These are phyloP conservation scores for Cataglyphis cursor DNA, from an alignment of 2,888 invertebrate genomes.

Conservation along the genomic window DNA sequence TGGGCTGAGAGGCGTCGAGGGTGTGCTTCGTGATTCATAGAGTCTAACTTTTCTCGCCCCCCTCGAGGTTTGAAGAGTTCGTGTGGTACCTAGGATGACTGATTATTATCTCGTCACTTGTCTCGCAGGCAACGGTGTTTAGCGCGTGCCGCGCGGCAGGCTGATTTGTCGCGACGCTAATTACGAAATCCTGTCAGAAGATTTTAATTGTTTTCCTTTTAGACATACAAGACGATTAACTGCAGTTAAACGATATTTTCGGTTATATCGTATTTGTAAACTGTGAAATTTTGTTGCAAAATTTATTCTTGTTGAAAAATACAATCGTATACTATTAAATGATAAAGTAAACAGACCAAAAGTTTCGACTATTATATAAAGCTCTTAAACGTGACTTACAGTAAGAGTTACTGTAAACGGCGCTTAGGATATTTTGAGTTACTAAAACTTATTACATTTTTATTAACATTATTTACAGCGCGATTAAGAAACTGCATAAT, in stretches of 20 bases:
- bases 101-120: conserved; percentile 67
- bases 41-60: conserved; percentile 72
- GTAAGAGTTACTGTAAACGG: background rate
- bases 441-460: conserved; percentile 13
- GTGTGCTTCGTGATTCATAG: conserved; percentile 75
- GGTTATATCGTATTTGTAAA: background rate
- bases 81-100: conserved; percentile 63
- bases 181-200: conserved; percentile 41
- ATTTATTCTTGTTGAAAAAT: background rate
- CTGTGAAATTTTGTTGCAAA: background rate
- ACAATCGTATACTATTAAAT: background rate
- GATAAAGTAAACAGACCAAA: background rate
- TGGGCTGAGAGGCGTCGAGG: conserved; percentile 59
- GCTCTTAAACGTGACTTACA: background rate
- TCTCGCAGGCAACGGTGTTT: conserved; percentile 34
- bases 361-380: background rate
- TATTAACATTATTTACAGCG: conserved; percentile 36
- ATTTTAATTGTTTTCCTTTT: conserved; percentile 40
- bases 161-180: conserved; percentile 52
- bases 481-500: conserved; percentile 56
- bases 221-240: conserved; percentile 23
- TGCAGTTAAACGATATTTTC: conserved; percentile 8
- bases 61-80: conserved; percentile 46
- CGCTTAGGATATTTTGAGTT: conserved; percentile 2
- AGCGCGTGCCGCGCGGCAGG: conserved; percentile 41